A percentile compares a stretch with the other conserved stretches of the same genome.
These are phyloP conservation scores for Pristionchus mayeri DNA, from an alignment of 2,888 invertebrate genomes.

Conservation along the genomic window DNA sequence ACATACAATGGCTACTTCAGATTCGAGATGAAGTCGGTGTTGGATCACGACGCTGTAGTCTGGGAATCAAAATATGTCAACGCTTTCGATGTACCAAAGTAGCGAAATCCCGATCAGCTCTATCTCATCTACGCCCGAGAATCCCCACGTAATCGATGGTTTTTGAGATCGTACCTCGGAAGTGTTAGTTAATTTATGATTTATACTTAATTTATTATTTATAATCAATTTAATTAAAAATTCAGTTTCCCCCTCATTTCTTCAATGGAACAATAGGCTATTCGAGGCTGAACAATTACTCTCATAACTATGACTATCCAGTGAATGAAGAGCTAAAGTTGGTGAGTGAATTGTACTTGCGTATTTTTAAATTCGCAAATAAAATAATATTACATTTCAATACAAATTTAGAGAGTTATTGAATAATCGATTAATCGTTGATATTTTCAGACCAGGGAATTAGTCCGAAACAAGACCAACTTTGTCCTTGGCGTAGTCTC, in stretches of 20 bases:
- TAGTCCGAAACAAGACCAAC: neutral
- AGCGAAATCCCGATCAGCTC: neutral
- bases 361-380: too few relatives aligned
- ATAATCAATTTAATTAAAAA: too few relatives aligned
- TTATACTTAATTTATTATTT: too few relatives aligned
- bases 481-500: neutral
- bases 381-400: too few relatives aligned
- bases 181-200: neutral
- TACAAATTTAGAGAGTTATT: too few relatives aligned
- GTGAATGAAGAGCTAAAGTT: neutral
- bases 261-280: constrained; percentile 37
- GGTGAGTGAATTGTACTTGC: too few relatives aligned
- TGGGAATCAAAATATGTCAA: neutral
- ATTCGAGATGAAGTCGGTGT: neutral
- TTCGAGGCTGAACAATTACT: constrained; percentile 9
- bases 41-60: neutral
- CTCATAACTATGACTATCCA: neutral
- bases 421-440: too few relatives aligned
- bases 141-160: too few relatives aligned
- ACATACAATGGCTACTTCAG: too few relatives aligned
- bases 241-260: constrained; percentile 10
- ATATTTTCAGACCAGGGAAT: neutral
- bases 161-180: too few relatives aligned
- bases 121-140: neutral
- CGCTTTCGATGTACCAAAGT: neutral